phyloP scores from a whole-genome alignment of 2,888 invertebrate species.

The Schizaphis graminum region DNA sequence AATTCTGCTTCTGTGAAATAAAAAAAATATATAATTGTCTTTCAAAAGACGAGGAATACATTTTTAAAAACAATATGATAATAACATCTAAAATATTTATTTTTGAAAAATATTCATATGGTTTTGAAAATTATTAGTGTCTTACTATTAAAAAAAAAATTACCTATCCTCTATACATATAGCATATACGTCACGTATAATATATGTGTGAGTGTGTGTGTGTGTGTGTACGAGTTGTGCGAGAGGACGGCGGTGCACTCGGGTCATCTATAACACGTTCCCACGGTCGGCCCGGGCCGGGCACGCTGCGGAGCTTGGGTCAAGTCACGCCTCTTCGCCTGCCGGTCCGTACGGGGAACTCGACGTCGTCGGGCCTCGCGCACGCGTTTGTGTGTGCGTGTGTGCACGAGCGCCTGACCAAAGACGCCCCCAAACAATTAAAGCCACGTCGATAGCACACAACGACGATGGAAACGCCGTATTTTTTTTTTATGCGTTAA shows the following conservation, averaged over 20 bases:
- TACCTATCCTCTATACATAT: not conserved
- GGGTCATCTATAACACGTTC: constrained; percentile 58
- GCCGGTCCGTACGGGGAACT: not conserved
- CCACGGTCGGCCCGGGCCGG: constrained; percentile 51
- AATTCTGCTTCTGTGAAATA: not conserved
- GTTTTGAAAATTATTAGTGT: not conserved
- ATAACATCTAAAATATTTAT: not conserved
- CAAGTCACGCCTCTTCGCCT: constrained; percentile 58
- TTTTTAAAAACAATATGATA: not conserved
- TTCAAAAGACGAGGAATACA: not conserved
- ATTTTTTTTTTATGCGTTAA: constrained; percentile 21
- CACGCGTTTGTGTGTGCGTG: constrained; percentile 24
- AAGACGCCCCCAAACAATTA: constrained; percentile 64
- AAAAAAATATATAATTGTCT: not conserved
- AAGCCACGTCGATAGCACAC: constrained; percentile 20
- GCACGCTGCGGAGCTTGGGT: constrained; percentile 40
- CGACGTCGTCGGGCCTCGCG: not conserved
- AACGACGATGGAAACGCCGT: not conserved
- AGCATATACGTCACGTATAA: not conserved
- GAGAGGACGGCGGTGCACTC: constrained; percentile 23
- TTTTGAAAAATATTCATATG: not conserved
- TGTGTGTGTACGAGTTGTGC: not conserved
- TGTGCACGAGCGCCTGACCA: constrained; percentile 44
- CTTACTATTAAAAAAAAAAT: not conserved
- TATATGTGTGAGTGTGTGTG: not conserved